phyloP scores from a whole-genome alignment of 2,888 invertebrate species.

The Pseudococcus longispinus region DNA sequence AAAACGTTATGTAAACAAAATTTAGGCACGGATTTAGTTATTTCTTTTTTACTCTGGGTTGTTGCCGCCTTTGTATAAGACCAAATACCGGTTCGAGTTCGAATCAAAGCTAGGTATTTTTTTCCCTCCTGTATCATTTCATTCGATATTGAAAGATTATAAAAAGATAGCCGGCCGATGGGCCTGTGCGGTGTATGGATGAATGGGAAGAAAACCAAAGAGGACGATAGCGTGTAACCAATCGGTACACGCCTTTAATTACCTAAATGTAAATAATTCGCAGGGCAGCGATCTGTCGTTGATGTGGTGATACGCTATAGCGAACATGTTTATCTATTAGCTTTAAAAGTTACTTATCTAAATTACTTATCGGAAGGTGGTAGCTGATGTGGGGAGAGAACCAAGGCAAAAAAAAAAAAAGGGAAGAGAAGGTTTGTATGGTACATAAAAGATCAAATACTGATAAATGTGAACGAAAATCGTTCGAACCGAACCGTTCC shows the following conservation, averaged over 20 bases:
- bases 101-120: not conserved
- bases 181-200: not conserved
- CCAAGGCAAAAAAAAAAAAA: not conserved
- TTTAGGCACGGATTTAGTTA: not conserved
- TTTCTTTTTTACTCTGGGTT: not conserved
- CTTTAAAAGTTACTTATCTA: slow-evolving; percentile 55
- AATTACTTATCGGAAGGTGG: slow-evolving; percentile 49
- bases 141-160: not conserved
- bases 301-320: slow-evolving; percentile 3
- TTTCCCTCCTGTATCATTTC: not conserved
- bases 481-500: not conserved
- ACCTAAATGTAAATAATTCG: slow-evolving; percentile 33
- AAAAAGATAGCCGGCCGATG: not conserved
- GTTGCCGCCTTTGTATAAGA: not conserved
- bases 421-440: not conserved
- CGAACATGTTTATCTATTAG: slow-evolving; percentile 53
- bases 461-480: slow-evolving; percentile 54
- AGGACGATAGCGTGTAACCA: not conserved
- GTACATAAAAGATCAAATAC: slow-evolving; percentile 56
- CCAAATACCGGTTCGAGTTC: not conserved
- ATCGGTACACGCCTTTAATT: slow-evolving; percentile 7
- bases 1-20: not conserved
- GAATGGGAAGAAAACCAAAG: not conserved
- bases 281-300: not conserved
- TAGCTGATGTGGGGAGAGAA: not conserved